A percentile compares a stretch with the other conserved stretches of the same genome.
These are phyloP conservation scores for Hyperopisus bebe DNA, from an alignment of 2,113 vertebrate species.

Conservation along the genomic window DNA sequence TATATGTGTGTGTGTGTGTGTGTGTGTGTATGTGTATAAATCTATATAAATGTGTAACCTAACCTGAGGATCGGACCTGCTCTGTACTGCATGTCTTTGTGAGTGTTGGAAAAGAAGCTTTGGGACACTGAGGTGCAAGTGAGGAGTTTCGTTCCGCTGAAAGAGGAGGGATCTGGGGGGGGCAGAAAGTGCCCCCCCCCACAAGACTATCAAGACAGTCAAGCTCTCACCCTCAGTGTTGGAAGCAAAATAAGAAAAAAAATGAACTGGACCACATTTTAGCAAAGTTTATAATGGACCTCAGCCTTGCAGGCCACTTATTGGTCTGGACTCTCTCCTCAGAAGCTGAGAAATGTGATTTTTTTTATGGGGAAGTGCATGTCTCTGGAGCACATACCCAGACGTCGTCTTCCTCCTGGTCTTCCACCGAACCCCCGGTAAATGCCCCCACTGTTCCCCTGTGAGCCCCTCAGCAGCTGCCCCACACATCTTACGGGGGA, in stretches of 20 bases:
- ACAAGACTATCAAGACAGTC: constrained; percentile 35
- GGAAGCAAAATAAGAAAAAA: constrained; percentile 36
- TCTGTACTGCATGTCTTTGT: constrained; percentile 61
- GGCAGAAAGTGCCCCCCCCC: constrained; percentile 17
- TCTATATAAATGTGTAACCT: constrained; percentile 68
- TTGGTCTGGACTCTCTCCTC: constrained; percentile 37
- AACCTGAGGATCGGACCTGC: constrained; percentile 57
- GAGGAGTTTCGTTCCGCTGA: not conserved
- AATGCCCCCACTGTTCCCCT: not conserved
- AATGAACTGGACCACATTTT: constrained; percentile 44
- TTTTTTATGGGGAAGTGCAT: not conserved
- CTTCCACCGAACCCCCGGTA: not conserved
- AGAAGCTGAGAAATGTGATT: constrained; percentile 25
- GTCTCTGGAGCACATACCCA: not conserved
- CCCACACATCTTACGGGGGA: constrained; percentile 27
- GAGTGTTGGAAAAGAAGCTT: constrained; percentile 37
- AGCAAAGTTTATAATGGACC: constrained; percentile 50
- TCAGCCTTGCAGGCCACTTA: constrained; percentile 42
- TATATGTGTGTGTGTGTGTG: constrained; percentile 48
- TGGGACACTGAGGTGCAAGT: constrained; percentile 34
- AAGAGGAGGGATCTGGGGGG: constrained; percentile 13
- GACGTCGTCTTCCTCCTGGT: not conserved
- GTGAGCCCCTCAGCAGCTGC: constrained; percentile 8
- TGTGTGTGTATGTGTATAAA: constrained; percentile 50
- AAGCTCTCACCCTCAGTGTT: constrained; percentile 21